Conservation (phyloP, 2,888 invertebrate species). For the Campoletis raptor region DNA sequence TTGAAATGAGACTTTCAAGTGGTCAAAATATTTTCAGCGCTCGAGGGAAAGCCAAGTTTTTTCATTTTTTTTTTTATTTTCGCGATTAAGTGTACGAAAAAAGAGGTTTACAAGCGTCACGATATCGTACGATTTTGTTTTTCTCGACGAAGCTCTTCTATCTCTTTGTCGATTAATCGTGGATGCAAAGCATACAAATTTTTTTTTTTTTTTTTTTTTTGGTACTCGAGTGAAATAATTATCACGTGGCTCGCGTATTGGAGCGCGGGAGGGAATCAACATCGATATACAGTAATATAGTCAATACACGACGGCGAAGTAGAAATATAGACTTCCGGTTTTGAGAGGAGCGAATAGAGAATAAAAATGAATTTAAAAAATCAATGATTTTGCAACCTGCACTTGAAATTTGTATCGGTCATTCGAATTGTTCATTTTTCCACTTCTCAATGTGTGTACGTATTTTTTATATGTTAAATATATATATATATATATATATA, state of each 20-base stretch:
- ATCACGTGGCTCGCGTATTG: slow-evolving; percentile 56
- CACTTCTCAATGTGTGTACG: slow-evolving; percentile 34
- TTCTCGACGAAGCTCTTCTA: neutral
- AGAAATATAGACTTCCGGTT: slow-evolving; percentile 61
- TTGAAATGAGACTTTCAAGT: neutral
- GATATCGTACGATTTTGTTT: neutral
- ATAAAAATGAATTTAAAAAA: slow-evolving; percentile 6
- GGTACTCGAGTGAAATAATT: slow-evolving; percentile 37
- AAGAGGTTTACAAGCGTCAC: slow-evolving; percentile 1
- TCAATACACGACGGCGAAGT: slow-evolving; percentile 61
- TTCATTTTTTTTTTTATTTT: neutral
- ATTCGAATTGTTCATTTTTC: slow-evolving; percentile 53
- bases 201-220: neutral
- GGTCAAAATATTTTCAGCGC: slow-evolving; percentile 18
- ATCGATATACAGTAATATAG: slow-evolving; percentile 59
- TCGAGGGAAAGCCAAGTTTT: neutral
- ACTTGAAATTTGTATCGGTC: slow-evolving; percentile 56
- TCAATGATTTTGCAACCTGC: slow-evolving; percentile 28
- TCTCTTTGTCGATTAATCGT: neutral
- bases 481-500: slow-evolving; percentile 10
- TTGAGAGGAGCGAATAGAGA: slow-evolving; percentile 53
- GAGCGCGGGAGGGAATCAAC: slow-evolving; percentile 40
- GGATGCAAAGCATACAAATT: neutral
- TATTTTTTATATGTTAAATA: slow-evolving; percentile 44
- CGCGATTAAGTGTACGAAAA: neutral